These are phyloP conservation scores for Megalops cyprinoides DNA, from an alignment of 2,797 vertebrate genomes.

Conservation along the genomic window DNA sequence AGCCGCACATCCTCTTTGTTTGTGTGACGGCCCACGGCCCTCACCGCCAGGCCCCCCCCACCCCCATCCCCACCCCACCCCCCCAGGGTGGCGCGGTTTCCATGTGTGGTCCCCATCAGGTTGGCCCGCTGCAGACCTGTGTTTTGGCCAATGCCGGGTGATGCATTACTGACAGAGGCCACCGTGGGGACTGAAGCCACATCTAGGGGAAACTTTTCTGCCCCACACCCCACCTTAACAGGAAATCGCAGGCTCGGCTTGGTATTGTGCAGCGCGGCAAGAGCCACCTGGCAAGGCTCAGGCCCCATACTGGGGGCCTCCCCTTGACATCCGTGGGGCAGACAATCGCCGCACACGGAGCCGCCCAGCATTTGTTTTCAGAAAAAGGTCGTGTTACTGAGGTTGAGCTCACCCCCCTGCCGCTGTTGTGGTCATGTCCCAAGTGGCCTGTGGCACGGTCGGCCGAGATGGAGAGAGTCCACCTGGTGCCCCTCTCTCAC, in stretches of 20 bases:
- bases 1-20: constrained; percentile 39
- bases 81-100: not conserved
- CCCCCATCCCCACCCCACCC: not conserved
- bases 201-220: not conserved
- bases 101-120: constrained; percentile 13
- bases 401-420: not conserved
- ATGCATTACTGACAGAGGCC: not conserved
- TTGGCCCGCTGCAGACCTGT: not conserved
- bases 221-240: not conserved
- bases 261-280: not conserved
- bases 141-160: not conserved
- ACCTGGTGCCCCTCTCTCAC: constrained; percentile 14
- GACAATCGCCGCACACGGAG: not conserved
- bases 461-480: not conserved
- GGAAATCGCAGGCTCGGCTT: not conserved
- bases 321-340: not conserved
- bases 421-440: not conserved
- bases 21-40: constrained; percentile 32
- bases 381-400: not conserved
- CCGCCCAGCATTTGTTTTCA: constrained; percentile 10
- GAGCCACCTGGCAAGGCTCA: not conserved
- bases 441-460: not conserved
- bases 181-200: constrained; percentile 16
- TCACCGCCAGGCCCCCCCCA: not conserved
- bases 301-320: not conserved